Conservation (phyloP, 2,888 invertebrate genomes). For the Andrena bicolor region DNA sequence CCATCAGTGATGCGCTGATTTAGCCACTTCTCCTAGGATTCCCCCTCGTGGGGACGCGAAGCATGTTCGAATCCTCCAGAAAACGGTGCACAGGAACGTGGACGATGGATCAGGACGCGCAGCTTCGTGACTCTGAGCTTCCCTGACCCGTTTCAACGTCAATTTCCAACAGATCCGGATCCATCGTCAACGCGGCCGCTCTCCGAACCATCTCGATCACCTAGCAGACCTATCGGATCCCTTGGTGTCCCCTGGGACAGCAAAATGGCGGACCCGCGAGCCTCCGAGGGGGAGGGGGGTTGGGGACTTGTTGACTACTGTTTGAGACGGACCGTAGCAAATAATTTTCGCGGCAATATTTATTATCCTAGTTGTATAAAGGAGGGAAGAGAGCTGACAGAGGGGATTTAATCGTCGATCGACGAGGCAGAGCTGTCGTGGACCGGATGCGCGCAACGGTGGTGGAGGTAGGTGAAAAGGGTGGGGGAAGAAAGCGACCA, state of each 20-base stretch:
- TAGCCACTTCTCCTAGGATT: too few species aligned
- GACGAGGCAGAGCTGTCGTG: conserved; percentile 20
- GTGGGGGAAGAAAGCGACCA: conserved; percentile 67
- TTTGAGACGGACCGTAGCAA: conserved; percentile 75
- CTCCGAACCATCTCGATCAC: not conserved
- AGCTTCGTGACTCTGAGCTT: conserved; percentile 54
- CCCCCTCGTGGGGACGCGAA: too few species aligned
- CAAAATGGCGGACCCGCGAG: conserved; percentile 46
- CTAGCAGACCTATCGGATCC: not conserved
- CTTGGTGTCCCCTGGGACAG: not conserved
- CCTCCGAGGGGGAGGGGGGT: conserved; percentile 46
- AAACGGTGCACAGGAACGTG: not conserved
- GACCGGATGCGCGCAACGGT: not conserved
- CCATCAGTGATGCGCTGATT: too few species aligned
- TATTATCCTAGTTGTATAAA: conserved; percentile 80
- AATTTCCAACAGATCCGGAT: conserved; percentile 31
- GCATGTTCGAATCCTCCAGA: not conserved
- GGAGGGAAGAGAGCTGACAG: conserved; percentile 34
- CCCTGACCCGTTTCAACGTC: conserved; percentile 49
- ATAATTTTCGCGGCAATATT: conserved; percentile 80
- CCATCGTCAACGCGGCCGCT: conserved; percentile 15
- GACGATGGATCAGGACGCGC: conserved; percentile 13
- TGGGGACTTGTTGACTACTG: conserved; percentile 75
- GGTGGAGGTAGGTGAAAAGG: not conserved
- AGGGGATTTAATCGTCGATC: conserved; percentile 28